These are phyloP conservation scores for Yponomeuta sedellus DNA, from an alignment of 2,888 invertebrate genomes.

Conservation along the genomic window DNA sequence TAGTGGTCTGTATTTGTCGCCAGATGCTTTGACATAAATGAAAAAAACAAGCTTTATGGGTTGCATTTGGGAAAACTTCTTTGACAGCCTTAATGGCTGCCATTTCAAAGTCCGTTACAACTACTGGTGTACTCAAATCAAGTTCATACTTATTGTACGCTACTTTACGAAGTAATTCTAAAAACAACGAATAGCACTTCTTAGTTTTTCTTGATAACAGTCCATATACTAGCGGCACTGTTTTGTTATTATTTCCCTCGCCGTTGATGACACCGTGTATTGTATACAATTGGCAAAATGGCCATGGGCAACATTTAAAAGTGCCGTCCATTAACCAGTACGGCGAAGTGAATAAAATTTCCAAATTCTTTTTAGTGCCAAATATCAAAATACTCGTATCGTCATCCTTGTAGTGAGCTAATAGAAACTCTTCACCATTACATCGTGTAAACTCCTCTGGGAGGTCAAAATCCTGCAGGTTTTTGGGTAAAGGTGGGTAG, in stretches of 20 bases:
- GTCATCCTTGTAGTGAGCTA: too few species aligned
- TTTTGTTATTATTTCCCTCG: constrained; percentile 1
- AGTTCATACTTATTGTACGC: neutral
- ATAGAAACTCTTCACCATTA: too few species aligned
- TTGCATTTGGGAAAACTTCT: constrained; percentile 11
- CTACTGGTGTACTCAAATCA: constrained; percentile 11
- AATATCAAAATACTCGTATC: too few species aligned
- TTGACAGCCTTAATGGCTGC: constrained; percentile 22
- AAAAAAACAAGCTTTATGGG: too few species aligned
- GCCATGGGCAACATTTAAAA: constrained; percentile 18
- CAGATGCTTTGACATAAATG: neutral
- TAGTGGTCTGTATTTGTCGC: too few species aligned
- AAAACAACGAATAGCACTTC: constrained; percentile 9
- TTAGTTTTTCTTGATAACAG: constrained; percentile 8
- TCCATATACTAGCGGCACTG: constrained; percentile 9
- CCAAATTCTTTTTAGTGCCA: too few species aligned
- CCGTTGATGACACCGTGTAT: constrained; percentile 15
- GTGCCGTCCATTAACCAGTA: constrained; percentile 19
- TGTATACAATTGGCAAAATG: constrained; percentile 18
- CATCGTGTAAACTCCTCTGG: too few species aligned
- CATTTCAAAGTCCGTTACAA: constrained; percentile 21
- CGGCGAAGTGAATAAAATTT: neutral
- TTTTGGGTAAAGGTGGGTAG: too few species aligned
- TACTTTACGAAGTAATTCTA: neutral
- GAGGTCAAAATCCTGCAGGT: too few species aligned